A percentile compares a stretch with the other conserved stretches of the same genome.
phyloP scores from a whole-genome alignment of 2,113 vertebrate genomes.

The Dryoscopus gambensis region DNA sequence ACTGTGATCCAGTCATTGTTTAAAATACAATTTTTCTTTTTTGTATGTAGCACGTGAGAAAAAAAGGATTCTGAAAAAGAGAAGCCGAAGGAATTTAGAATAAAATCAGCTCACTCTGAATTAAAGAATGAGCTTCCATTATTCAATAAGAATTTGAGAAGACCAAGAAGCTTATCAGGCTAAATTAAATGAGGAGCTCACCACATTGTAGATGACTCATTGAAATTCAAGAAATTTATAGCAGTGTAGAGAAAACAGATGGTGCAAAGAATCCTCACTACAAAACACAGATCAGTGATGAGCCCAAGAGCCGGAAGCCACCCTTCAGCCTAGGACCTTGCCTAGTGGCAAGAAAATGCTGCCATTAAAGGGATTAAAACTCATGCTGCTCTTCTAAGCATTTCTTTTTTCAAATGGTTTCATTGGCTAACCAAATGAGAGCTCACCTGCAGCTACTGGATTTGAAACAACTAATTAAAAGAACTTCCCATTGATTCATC shows the following conservation, averaged over 20 bases:
- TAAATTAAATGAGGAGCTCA: background rate
- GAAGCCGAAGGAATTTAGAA: background rate
- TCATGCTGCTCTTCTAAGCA: background rate
- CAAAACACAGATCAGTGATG: background rate
- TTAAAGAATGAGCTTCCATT: background rate
- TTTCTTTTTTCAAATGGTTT: background rate
- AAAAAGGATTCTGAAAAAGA: background rate
- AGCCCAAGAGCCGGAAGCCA: background rate
- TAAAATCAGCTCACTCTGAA: background rate
- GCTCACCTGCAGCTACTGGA: slow-evolving; percentile 1
- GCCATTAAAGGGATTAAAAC: slow-evolving; percentile 24
- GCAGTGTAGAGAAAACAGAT: background rate
- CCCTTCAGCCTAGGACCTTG: background rate
- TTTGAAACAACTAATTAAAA: slow-evolving; percentile 14
- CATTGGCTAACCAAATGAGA: slow-evolving; percentile 1
- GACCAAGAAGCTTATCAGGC: background rate
- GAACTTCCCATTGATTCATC: slow-evolving; percentile 27
- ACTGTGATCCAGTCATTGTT: background rate
- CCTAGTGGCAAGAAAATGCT: background rate
- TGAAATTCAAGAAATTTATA: background rate
- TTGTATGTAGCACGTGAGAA: background rate
- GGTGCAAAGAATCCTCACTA: background rate
- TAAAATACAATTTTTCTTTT: background rate
- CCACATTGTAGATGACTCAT: background rate
- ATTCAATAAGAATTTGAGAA: background rate